Base-by-base conservation (phyloP, 2,797 vertebrate species). In the Apogon talboti region DNA sequence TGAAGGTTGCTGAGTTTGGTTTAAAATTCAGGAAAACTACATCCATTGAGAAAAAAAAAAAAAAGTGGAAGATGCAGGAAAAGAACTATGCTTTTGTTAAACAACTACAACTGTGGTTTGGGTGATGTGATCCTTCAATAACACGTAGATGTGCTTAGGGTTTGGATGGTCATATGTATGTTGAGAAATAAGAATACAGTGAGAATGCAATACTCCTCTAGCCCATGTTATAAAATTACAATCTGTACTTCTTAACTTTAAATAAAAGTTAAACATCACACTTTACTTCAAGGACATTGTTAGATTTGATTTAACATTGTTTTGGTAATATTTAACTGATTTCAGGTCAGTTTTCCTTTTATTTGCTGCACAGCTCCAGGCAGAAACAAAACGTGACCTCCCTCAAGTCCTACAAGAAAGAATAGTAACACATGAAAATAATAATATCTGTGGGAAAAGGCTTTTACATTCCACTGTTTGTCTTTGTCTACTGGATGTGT, bases 401-500 rank as follows among this genome's bases (percentile, higher is more conserved):
- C 82, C 76, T 73, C 9, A 41, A 71, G 55, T 74, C 66, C 54
- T 45, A 54, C 21, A 53, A 41, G 53, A 43, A 71, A 62, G 66
- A 89, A 81, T 67, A 66, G 60, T 82, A 78, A 76, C 43, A 75
- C 74, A 73, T 45, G 24, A 78, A 37, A 85, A 71, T 84, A 81
- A 82, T 85, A 72, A 74, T 77, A 80, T 61, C 24, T 56, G 71
- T 45, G 52, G 49, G 14, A 16, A 41, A 63, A 55, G 60, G 75
- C 53, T 85, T 84, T 76, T 69, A 87, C 87, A 90, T 88, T 89
- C 84, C 79, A 78, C 72, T 73, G 80, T 83, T 78, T 8, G 74
- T 84, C 70, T 84, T 75, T 68, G 75, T 85, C 74, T 83, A 51
- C 69, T 81, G 84, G 57, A 47, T 72, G 78, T 82, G 33, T 79